Percentiles rank a stretch among this genome's conserved stretches.
These are phyloP conservation scores for Phaethon lepturus DNA, from an alignment of 2,113 vertebrate genomes.

Conservation along the genomic window DNA sequence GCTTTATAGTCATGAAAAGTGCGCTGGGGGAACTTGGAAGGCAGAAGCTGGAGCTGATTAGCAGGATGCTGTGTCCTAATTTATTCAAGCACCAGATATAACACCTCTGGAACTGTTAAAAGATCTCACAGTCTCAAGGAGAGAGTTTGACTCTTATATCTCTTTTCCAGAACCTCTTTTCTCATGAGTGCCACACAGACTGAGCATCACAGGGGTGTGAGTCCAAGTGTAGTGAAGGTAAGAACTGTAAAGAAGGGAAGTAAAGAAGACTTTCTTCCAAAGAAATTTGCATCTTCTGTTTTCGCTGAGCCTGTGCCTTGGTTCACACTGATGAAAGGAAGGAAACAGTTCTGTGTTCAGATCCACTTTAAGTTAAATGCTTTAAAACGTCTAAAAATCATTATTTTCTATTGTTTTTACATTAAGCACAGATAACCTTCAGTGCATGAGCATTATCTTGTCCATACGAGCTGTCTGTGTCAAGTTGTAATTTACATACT, in stretches of 20 bases:
- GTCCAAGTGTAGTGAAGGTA: neutral
- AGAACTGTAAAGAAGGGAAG: neutral
- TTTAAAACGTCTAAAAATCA: neutral
- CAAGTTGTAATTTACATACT: slow-evolving; percentile 26
- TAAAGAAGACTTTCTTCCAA: neutral
- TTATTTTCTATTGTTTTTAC: neutral
- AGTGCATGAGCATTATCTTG: neutral
- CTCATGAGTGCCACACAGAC: neutral
- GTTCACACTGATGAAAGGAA: neutral
- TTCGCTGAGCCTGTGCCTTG: neutral
- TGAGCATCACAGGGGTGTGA: neutral
- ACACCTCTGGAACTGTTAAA: neutral
- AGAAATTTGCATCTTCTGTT: neutral
- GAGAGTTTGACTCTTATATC: neutral
- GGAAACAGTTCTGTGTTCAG: neutral
- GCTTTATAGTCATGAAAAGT: neutral
- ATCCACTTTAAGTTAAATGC: neutral
- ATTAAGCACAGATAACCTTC: neutral
- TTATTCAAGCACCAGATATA: neutral
- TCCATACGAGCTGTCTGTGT: neutral
- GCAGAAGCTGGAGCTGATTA: neutral
- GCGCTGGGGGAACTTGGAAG: neutral
- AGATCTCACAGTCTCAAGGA: neutral
- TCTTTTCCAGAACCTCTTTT: neutral
- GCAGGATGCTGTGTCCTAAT: neutral